These are phyloP conservation scores for Acrocyrtus sp. DNA, from an alignment of 2,888 invertebrate genomes.

Conservation along the genomic window DNA sequence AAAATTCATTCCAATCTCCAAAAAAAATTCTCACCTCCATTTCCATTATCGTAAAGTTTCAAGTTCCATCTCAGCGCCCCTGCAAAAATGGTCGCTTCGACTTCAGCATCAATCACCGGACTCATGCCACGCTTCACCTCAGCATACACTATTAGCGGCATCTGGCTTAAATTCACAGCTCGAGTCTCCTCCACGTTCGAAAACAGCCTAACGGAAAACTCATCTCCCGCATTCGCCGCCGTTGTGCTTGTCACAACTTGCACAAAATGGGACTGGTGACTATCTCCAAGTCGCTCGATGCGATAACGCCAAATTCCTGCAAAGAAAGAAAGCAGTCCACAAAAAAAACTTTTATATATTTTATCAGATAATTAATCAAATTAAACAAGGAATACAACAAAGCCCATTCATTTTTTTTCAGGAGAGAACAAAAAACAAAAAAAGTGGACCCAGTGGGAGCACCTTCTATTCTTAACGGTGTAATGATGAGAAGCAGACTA, in stretches of 20 bases:
- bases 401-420: conserved; percentile 32
- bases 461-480: no score
- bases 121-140: conserved; percentile 70
- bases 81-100: conserved; percentile 68
- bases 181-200: conserved; percentile 65
- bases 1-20: neutral
- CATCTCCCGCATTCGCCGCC: conserved; percentile 66
- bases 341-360: conserved; percentile 1
- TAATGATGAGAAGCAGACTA: neutral
- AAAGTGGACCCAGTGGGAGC: no score
- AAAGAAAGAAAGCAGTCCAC: neutral
- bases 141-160: conserved; percentile 69
- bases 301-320: conserved; percentile 60
- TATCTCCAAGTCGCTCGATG: conserved; percentile 62
- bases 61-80: conserved; percentile 66
- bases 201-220: conserved; percentile 67
- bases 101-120: conserved; percentile 72
- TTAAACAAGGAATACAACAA: conserved; percentile 21
- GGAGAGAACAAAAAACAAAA: neutral
- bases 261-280: conserved; percentile 70
- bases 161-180: conserved; percentile 65
- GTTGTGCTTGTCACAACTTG: conserved; percentile 72
- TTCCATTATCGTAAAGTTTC: conserved; percentile 72
- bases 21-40: conserved; percentile 69
- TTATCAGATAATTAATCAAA: conserved; percentile 46